Evolutionary conservation across 2,888 invertebrate species (phyloP).

Genomic region (Caenorhabditis panamensis): DNA sequence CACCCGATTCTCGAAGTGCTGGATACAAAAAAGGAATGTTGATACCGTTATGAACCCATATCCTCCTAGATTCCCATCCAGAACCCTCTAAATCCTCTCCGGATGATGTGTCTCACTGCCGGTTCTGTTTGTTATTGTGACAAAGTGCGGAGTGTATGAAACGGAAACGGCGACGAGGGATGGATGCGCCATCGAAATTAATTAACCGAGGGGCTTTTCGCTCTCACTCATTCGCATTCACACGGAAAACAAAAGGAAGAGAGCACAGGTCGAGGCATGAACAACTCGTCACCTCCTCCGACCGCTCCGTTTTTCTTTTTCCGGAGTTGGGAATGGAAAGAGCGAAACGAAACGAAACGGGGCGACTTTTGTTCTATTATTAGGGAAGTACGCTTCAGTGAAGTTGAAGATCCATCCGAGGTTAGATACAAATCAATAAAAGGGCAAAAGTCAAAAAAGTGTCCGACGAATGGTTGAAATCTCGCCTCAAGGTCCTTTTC

Average conservation of each 20-base stretch:
- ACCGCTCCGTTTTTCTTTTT: too few relatives aligned
- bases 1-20: too few relatives aligned
- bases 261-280: constrained; percentile 7
- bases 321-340: too few relatives aligned
- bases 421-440: not conserved
- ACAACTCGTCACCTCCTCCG: not conserved
- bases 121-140: not conserved
- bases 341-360: not conserved
- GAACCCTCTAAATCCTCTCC: not conserved
- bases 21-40: too few relatives aligned
- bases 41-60: too few relatives aligned
- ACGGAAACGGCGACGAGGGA: not conserved
- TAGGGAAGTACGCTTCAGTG: not conserved
- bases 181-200: not conserved
- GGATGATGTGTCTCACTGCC: not conserved
- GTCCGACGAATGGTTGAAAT: not conserved
- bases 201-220: constrained; percentile 13
- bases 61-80: too few relatives aligned
- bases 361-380: constrained; percentile 7
- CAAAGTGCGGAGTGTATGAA: not conserved
- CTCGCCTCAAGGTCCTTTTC: too few relatives aligned
- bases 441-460: not conserved
- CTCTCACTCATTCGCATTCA: not conserved
- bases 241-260: constrained; percentile 7
- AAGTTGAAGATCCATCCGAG: not conserved